These are phyloP conservation scores for Calidris pugnax DNA, from an alignment of 2,113 vertebrate genomes.

Conservation along the genomic window DNA sequence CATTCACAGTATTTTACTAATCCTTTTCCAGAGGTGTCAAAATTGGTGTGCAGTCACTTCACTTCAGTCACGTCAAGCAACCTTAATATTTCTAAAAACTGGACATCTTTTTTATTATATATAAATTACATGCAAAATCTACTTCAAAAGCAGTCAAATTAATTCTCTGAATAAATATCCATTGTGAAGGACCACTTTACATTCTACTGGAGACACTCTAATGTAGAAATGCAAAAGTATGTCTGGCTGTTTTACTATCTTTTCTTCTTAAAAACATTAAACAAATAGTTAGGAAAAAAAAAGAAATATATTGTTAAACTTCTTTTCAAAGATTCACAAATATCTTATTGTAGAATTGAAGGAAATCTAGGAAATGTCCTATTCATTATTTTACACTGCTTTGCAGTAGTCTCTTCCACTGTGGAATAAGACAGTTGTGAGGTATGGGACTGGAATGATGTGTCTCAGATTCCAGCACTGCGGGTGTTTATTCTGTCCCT, in stretches of 20 bases:
- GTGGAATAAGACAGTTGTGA: background rate
- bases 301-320: background rate
- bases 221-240: constrained; percentile 43
- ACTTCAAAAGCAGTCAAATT: background rate
- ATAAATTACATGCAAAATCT: background rate
- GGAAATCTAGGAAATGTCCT: background rate
- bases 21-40: background rate
- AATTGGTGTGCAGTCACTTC: background rate
- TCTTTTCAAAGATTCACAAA: background rate
- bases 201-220: background rate
- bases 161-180: background rate
- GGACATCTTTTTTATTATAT: background rate
- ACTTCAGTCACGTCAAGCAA: background rate
- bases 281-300: background rate
- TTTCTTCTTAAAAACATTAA: background rate
- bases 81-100: background rate
- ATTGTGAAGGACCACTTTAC: constrained; percentile 23
- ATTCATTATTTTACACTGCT: background rate
- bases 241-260: background rate
- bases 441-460: background rate
- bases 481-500: background rate
- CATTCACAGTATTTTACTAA: background rate
- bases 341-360: background rate
- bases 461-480: background rate
- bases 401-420: background rate